Evolutionary conservation across 2,888 invertebrate genomes (phyloP).

Genomic region (Tetramorium bicarinatum): DNA sequence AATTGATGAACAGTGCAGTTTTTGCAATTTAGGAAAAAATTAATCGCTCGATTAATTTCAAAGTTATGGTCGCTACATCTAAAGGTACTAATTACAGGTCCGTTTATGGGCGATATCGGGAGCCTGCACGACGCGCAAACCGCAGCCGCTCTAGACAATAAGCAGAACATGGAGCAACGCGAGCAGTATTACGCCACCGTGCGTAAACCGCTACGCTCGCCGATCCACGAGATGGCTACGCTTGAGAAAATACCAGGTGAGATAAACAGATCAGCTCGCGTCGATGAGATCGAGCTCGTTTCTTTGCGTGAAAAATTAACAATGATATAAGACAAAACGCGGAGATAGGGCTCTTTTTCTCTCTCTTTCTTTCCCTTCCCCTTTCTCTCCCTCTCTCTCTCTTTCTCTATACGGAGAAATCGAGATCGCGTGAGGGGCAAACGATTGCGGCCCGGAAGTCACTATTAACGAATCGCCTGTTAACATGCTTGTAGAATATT

Average conservation of each 20-base stretch:
- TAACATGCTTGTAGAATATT: slow-evolving; percentile 90
- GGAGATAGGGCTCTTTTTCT: neutral
- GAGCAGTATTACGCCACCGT: slow-evolving; percentile 86
- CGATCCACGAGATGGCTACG: slow-evolving; percentile 87
- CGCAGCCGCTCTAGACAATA: slow-evolving; percentile 85
- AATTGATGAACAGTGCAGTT: neutral
- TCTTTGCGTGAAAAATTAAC: neutral
- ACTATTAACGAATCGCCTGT: slow-evolving; percentile 30
- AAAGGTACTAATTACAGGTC: slow-evolving; percentile 85
- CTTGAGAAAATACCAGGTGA: slow-evolving; percentile 85
- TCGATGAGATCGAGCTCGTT: neutral
- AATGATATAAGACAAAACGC: neutral
- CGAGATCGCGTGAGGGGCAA: slow-evolving; percentile 1
- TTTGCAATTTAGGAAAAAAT: neutral
- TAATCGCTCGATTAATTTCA: neutral
- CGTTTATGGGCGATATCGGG: slow-evolving; percentile 87
- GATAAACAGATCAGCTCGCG: neutral
- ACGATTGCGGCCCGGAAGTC: neutral
- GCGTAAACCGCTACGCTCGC: slow-evolving; percentile 85
- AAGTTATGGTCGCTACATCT: neutral
- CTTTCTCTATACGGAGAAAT: neutral
- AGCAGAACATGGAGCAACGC: slow-evolving; percentile 86
- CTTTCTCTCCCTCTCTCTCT: neutral
- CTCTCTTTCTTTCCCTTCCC: neutral
- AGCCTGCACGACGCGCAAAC: slow-evolving; percentile 85